Base-by-base conservation (phyloP, 2,113 vertebrate species). In the Epinephelus fuscoguttatus region DNA sequence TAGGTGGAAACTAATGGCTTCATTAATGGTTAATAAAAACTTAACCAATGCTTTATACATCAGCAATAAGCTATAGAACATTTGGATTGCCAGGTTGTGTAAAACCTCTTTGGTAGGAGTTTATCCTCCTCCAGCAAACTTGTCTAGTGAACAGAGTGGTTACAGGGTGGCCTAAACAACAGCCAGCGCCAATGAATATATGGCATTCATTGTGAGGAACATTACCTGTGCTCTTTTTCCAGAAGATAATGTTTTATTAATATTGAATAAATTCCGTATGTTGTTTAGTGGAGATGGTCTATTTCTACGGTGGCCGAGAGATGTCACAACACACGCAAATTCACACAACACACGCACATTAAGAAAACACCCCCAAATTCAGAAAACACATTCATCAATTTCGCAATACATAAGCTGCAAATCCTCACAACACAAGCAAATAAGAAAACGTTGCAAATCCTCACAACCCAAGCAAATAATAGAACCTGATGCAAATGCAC, bases 31-130 rank as follows among this genome's bases (percentile, higher is more conserved):
- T 40, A 73, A 4, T 18, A 30, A 45, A 18, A 59, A 63, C 11
- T 37, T 49, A 7, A 61, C 33, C 30, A 50, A 70, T 79, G 2
- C 40, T 72, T 70, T 37, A 57, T 9, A 80, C 21, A 73, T 50
- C 21, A 40, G 42, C 25, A 27, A 71, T 66, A 55, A 55, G 10
- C 18, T 14, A 49, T 61, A 30, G 6, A 66, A 57, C 8, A 37
- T 59, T 5, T 25, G 17, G 52, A 21, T 57, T 50, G 30, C 30
- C 42, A 17, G 49, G 33, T 62, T 71, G 57, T 42, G 42, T n/a
- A 67, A 57, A 57, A 21, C 25, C 8, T 60, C 9, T 49, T 57
- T 59, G 4, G 8, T 13, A 33, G 13, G 50, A 56, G 10, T 45
- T 63, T 7, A 18, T 42, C 42, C 42, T 42, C 42, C 11, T 42